These are phyloP conservation scores for Centruroides vittatus DNA, from an alignment of 1,140 invertebrate genomes.

Conservation along the genomic window DNA sequence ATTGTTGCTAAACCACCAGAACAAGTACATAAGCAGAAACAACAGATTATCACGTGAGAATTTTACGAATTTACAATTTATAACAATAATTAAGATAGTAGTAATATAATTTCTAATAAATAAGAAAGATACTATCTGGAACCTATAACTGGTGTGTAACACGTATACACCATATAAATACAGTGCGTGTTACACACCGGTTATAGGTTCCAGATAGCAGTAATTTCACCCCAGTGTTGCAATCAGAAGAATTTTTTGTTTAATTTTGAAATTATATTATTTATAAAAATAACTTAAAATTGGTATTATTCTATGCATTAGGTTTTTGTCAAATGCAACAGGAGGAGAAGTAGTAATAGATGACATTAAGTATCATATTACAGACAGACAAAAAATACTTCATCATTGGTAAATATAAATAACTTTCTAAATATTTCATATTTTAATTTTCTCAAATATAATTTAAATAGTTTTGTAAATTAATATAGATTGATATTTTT, in stretches of 20 bases:
- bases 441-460: too few relatives aligned
- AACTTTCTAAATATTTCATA: background rate
- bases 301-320: background rate
- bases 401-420: slow-evolving; percentile 40
- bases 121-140: too few relatives aligned
- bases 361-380: slow-evolving; percentile 53
- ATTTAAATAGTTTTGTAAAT: too few relatives aligned
- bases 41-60: background rate
- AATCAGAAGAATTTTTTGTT: too few relatives aligned
- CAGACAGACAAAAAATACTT: slow-evolving; percentile 45
- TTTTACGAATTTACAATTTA: background rate
- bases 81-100: background rate
- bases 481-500: too few relatives aligned
- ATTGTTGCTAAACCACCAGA: slow-evolving; percentile 59
- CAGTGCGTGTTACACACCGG: too few relatives aligned
- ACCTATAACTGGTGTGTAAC: too few relatives aligned
- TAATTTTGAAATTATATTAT: slow-evolving; percentile 26
- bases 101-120: too few relatives aligned
- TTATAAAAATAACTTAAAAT: background rate
- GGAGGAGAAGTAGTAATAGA: slow-evolving; percentile 57
- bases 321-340: slow-evolving; percentile 22
- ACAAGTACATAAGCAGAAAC: slow-evolving; percentile 48
- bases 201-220: too few relatives aligned
- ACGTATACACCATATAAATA: too few relatives aligned
- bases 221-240: too few relatives aligned